A percentile compares a stretch with the other conserved stretches of the same genome.
Evolutionary conservation across 2,888 invertebrate genomes (phyloP).

Genomic region (Lepeophtheirus nordmannii): DNA sequence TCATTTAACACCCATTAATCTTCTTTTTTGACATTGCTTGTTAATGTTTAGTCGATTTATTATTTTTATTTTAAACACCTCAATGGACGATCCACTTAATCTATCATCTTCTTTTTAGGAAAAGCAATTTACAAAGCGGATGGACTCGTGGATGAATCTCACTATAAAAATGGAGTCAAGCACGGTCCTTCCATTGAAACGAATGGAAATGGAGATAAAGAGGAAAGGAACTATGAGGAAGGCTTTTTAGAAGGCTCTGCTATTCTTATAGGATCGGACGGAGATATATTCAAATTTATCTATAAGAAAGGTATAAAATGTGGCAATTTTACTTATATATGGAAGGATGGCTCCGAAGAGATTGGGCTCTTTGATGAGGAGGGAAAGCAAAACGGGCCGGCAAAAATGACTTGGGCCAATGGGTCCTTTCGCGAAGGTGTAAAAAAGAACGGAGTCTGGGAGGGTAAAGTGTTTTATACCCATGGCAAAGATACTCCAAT

Average conservation of each 20-base stretch:
- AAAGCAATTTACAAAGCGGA: background rate
- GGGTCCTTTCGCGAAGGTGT: slow-evolving; percentile 18
- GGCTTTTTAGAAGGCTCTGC: slow-evolving; percentile 11
- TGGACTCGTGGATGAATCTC: background rate
- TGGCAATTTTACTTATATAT: slow-evolving; percentile 12
- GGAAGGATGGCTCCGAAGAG: slow-evolving; percentile 13
- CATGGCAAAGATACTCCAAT: slow-evolving; percentile 7
- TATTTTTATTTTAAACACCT: too few relatives aligned
- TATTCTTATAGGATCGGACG: slow-evolving; percentile 1
- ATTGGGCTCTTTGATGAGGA: slow-evolving; percentile 10
- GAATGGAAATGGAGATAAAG: slow-evolving; percentile 1
- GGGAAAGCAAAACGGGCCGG: slow-evolving; percentile 17
- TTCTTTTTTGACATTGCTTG: too few relatives aligned
- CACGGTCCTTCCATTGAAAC: slow-evolving; percentile 10
- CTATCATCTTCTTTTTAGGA: background rate
- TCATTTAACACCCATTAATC: too few relatives aligned
- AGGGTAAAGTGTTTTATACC: slow-evolving; percentile 14
- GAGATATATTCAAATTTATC: slow-evolving; percentile 8
- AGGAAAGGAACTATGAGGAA: slow-evolving; percentile 8
- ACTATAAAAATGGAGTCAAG: slow-evolving; percentile 10
- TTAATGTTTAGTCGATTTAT: too few relatives aligned
- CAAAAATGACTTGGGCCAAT: slow-evolving; percentile 23
- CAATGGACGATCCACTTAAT: too few relatives aligned
- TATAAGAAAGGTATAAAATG: slow-evolving; percentile 1
- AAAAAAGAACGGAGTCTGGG: slow-evolving; percentile 21